Percentiles rank a stretch among this genome's conserved stretches.
These are phyloP conservation scores for Falco cherrug DNA, from an alignment of 2,797 vertebrate species.

Conservation along the genomic window DNA sequence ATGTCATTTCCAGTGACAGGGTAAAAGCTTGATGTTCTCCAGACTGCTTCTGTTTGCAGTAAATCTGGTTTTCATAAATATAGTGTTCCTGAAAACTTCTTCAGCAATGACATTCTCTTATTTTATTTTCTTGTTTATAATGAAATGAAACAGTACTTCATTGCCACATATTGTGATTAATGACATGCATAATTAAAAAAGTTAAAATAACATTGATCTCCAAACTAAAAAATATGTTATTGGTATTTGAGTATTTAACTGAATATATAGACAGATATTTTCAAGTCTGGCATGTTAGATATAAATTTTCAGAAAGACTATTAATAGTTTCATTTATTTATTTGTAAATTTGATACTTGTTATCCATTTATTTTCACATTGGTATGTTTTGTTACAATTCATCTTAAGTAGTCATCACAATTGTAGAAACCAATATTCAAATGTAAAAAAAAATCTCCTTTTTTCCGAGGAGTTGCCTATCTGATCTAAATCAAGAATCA, in stretches of 20 bases:
- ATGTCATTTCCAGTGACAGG: not conserved
- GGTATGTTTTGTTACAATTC: not conserved
- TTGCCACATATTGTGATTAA: not conserved
- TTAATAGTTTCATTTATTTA: not conserved
- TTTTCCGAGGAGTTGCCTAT: not conserved
- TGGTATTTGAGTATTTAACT: not conserved
- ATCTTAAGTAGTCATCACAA: not conserved
- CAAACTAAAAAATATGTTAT: not conserved
- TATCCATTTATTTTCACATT: not conserved
- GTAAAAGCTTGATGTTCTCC: not conserved
- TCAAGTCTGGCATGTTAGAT: not conserved
- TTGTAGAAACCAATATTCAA: not conserved
- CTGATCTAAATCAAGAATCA: not conserved
- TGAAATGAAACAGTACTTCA: not conserved
- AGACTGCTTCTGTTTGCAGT: not conserved
- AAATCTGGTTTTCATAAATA: not conserved
- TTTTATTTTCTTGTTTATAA: not conserved
- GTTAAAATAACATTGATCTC: not conserved
- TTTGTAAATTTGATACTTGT: not conserved
- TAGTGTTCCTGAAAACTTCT: not conserved
- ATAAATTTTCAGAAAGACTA: not conserved
- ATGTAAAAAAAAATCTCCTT: not conserved
- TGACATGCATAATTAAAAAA: accelerated
- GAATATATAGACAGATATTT: not conserved
- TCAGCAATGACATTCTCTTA: not conserved